Percentiles rank a stretch among this genome's conserved stretches.
Evolutionary conservation across 2,888 invertebrate genomes (phyloP).

Genomic region (Eilema sororculum): DNA sequence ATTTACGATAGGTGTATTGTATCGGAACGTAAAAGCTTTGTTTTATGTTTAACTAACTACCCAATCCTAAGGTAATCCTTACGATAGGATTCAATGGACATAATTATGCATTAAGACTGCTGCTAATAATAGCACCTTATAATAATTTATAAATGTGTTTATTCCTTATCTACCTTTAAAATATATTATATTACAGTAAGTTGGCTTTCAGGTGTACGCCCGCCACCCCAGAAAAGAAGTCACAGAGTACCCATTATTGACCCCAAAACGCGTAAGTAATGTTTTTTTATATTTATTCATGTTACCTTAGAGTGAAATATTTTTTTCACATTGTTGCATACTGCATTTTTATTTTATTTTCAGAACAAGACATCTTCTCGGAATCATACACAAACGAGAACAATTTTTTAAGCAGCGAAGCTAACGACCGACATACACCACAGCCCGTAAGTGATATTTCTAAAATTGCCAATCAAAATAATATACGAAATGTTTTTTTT

Average conservation of each 20-base stretch:
- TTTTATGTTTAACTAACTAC: background rate
- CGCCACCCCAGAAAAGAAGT: slow-evolving; percentile 70
- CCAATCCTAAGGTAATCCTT: background rate
- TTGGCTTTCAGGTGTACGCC: slow-evolving; percentile 69
- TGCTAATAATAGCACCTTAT: background rate
- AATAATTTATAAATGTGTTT: background rate
- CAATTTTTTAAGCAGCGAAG: slow-evolving; percentile 76
- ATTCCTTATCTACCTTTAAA: too few relatives aligned
- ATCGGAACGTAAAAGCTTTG: background rate
- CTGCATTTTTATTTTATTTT: slow-evolving; percentile 29
- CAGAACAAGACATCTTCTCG: slow-evolving; percentile 84
- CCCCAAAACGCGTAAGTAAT: slow-evolving; percentile 76
- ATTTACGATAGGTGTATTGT: background rate
- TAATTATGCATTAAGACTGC: too few relatives aligned
- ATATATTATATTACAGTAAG: slow-evolving; percentile 3
- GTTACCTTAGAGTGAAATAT: background rate
- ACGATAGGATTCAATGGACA: background rate
- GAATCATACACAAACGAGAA: slow-evolving; percentile 76
- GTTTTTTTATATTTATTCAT: background rate
- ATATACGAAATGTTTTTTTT: too few relatives aligned
- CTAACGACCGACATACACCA: slow-evolving; percentile 84
- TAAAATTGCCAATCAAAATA: too few relatives aligned
- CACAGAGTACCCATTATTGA: slow-evolving; percentile 77
- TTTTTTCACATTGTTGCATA: background rate
- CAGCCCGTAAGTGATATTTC: slow-evolving; percentile 69